Base-by-base conservation (phyloP, 2,113 vertebrate genomes). In the Cairina moschata region DNA sequence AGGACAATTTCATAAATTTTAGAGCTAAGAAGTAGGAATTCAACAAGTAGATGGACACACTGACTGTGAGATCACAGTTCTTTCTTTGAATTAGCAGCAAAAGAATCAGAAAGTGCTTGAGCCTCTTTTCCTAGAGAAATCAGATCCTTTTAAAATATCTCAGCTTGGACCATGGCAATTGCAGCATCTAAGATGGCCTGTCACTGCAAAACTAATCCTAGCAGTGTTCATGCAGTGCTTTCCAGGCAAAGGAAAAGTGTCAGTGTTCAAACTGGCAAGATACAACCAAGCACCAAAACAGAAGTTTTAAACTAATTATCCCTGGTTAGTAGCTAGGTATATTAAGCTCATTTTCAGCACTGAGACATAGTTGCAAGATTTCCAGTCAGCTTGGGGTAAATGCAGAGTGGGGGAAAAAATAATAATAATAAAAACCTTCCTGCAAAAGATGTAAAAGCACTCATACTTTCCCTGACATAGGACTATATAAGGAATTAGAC, bases 51-150 rank as follows among this genome's bases (percentile, higher is more conserved):
- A 73, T 21, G 44, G 55, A 3, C 13, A 22, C 3, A 6, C 7
- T 55, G 34, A 31, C 62, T 52, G 16, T 40, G 50, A 75, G 73
- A 77, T 58, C 5, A 15, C 80, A 38, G 40, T 44, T 81, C 6
- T 14, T 69, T 40, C 59, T 87, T 86, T 0, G 0, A 73, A 44
- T 12, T 50, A 50, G 2, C 46, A 42, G 32, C 17, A 63, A 77
- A 86, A 52, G 83, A 59, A 38, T 52, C 16, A 26, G 17, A 56
- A 77, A 50, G n/a, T 40, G 12, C 42, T 54, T 54, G 26, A 82
- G 48, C 17, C 25, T 31, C 8, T 31, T 75, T 17, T 93, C 13
- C 17, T 25, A 34, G 36, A 62, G 60, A 78, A 89, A 90, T 8
- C 7, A 22, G 3, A 9, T 82, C 8, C 34, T 76, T 54, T 36